Percentiles rank a stretch among this genome's conserved stretches.
Evolutionary conservation across 2,888 invertebrate genomes (phyloP).

Genomic region (Xanthia togata): DNA sequence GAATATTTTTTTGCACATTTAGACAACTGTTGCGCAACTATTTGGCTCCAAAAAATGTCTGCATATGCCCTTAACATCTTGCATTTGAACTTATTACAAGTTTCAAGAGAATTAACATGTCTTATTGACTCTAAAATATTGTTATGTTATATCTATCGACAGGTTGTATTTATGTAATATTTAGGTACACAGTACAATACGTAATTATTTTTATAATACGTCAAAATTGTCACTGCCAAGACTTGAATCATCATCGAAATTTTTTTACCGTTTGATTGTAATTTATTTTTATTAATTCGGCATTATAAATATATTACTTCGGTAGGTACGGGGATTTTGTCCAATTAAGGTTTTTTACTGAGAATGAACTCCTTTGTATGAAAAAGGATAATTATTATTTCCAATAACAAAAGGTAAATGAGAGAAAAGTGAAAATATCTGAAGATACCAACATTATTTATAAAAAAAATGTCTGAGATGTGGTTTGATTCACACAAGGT

Average conservation of each 20-base stretch:
- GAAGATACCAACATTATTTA: background rate
- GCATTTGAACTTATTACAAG: slow-evolving; percentile 57
- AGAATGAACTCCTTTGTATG: background rate
- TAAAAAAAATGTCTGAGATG: background rate
- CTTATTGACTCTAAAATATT: slow-evolving; percentile 50
- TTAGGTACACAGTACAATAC: slow-evolving; percentile 57
- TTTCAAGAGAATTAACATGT: slow-evolving; percentile 41
- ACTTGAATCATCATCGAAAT: slow-evolving; percentile 22
- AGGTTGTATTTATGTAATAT: slow-evolving; percentile 61
- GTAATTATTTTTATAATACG: slow-evolving; percentile 34
- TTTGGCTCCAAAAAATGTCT: slow-evolving; percentile 25
- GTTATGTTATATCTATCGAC: slow-evolving; percentile 33
- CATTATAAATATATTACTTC: background rate
- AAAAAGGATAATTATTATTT: background rate
- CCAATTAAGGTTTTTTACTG: background rate
- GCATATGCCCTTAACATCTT: slow-evolving; percentile 23
- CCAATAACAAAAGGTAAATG: background rate
- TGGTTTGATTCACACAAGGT: slow-evolving; percentile 54
- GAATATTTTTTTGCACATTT: slow-evolving; percentile 12
- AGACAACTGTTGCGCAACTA: slow-evolving; percentile 25
- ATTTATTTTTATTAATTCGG: background rate
- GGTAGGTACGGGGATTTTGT: background rate
- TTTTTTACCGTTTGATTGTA: background rate
- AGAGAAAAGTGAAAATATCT: background rate
- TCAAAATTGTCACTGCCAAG: slow-evolving; percentile 57